Percentiles rank a stretch among this genome's conserved stretches.
phyloP scores from a whole-genome alignment of 2,888 invertebrate genomes.

The Himalopsyche japonica region DNA sequence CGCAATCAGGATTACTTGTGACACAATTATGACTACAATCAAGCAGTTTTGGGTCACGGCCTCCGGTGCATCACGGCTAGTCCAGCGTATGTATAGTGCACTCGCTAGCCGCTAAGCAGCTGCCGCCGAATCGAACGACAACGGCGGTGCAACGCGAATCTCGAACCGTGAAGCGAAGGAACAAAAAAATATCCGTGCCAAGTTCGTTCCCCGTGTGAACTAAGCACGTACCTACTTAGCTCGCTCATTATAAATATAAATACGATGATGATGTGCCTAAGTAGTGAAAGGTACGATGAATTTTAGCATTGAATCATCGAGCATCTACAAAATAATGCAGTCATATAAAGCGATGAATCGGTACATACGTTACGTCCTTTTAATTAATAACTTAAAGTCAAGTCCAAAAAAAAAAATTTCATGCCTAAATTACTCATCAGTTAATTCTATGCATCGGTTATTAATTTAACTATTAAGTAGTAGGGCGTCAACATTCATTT shows the following conservation, averaged over 20 bases:
- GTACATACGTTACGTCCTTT: too few relatives aligned
- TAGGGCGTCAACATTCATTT: too few relatives aligned
- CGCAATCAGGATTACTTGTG: background rate
- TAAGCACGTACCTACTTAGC: background rate
- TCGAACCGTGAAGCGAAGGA: background rate
- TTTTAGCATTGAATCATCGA: background rate
- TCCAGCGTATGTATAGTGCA: background rate
- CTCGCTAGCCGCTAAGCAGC: background rate
- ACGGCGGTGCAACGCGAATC: background rate
- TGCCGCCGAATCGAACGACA: background rate
- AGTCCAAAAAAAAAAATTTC: too few relatives aligned
- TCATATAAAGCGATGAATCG: too few relatives aligned
- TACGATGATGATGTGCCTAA: background rate
- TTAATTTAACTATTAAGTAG: too few relatives aligned
- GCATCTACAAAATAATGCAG: too few relatives aligned
- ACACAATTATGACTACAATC: background rate
- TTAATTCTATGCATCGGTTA: too few relatives aligned
- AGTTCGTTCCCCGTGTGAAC: background rate
- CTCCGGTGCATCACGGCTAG: background rate
- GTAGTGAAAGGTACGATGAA: background rate
- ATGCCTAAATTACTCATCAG: too few relatives aligned
- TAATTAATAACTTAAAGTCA: too few relatives aligned
- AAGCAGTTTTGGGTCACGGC: background rate
- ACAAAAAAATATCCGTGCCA: background rate
- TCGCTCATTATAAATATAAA: background rate